Evolutionary conservation across 2,888 invertebrate species (phyloP), one percentile per base, ranked within the genome.

Genomic region (Gryllus longicercus): DNA sequence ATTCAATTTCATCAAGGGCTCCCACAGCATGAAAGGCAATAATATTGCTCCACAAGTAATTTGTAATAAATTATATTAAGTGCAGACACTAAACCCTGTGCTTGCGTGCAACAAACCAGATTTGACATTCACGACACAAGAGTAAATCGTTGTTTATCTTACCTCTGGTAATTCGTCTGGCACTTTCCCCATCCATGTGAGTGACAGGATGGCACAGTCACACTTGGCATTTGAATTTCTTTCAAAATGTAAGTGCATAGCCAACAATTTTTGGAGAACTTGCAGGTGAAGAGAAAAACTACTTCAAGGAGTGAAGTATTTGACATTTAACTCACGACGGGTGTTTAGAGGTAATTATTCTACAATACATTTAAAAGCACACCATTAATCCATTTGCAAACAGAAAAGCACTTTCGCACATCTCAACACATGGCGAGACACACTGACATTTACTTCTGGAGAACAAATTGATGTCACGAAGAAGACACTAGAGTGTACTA

Each of bases 181-280:
- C 85, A 97, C 96, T 89, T 97, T 97, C 84, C 97, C 97, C 98
- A 98, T 98, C 98, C 98, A 98, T 85, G 97, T 97, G 86, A 98
- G 91, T 85, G 96, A 96, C 85, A 97, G 90, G 86, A 98, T 95
- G 85, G 95, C 94, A 89, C 97, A 97, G 89, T 98, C 98, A 89
- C 97, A 96, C 89, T 95, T 95, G 84, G 96, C 96, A 87, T 95
- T 96, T 85, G 93, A 92, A 87, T 95, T 96, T 86, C 95, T 94
- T 88, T 98, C 98, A 88, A 97, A 97, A 90, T 97, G 96, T 86
- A 98, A 92, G 93, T 97, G 97, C 98, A 98, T 98, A 82, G 79
- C 82, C 74, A 75, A 78, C 63, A 18, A 8, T 63, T 63, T 63
- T 63, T n/a, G n/a, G 12, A 63, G 63, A 63, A 63, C 63, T 63